Percentiles rank a stretch among this genome's conserved stretches.
phyloP scores from a whole-genome alignment of 2,888 invertebrate species.

The Galerucella calmariensis region DNA sequence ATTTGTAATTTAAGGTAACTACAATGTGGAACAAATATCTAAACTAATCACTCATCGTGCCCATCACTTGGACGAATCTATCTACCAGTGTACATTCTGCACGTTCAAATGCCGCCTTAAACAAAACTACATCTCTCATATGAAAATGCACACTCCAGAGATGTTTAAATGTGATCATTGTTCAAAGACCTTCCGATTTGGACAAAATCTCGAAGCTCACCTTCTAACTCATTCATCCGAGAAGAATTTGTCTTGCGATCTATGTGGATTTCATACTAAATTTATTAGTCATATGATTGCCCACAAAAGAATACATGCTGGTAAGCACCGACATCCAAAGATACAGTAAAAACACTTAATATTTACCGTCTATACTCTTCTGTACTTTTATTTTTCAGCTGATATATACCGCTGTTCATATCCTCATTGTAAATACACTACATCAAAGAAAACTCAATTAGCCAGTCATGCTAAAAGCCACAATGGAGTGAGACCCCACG shows the following conservation, averaged over 20 bases:
- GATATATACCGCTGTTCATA: constrained; percentile 74
- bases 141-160: constrained; percentile 70
- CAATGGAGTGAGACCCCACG: constrained; percentile 65
- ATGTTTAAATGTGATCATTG: constrained; percentile 71
- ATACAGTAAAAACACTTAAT: too few species aligned
- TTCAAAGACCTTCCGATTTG: constrained; percentile 70
- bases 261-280: constrained; percentile 76
- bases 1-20: constrained; percentile 58
- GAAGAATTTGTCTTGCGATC: constrained; percentile 72
- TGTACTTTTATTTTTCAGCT: constrained; percentile 55
- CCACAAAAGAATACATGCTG: constrained; percentile 74
- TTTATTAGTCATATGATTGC: constrained; percentile 74
- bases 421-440: constrained; percentile 71
- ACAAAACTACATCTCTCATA: constrained; percentile 70
- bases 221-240: constrained; percentile 68
- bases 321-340: constrained; percentile 51
- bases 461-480: constrained; percentile 74
- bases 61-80: constrained; percentile 67
- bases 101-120: constrained; percentile 70
- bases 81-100: constrained; percentile 68
- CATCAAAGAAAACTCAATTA: constrained; percentile 74
- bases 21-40: constrained; percentile 65
- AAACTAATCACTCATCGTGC: constrained; percentile 71
- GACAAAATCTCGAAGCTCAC: constrained; percentile 71
- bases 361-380: background rate